Base-by-base conservation (phyloP, 2,888 invertebrate genomes). In the Plutella xylostella region DNA sequence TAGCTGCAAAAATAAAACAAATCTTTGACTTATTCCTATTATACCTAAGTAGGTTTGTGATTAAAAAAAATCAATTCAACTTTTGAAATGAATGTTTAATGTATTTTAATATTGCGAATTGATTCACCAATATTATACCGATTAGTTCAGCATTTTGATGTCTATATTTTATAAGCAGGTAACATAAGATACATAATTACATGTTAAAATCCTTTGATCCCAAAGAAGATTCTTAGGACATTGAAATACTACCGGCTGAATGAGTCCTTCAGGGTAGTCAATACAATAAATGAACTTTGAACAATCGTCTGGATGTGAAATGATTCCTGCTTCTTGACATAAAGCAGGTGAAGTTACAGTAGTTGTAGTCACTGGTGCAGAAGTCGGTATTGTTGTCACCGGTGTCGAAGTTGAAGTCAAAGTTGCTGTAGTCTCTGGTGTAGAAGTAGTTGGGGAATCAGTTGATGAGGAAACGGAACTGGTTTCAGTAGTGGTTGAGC, bases 201-300 rank as follows among this genome's bases (percentile, higher is more conserved):
- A 87, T 9, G 45, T 22, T 1, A 54, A 45, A 4, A 56, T 51
- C 0, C 11, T 43, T 12, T 63, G 54, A 46, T 85, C 77, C 65
- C 83, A 86, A 11, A 55, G 55, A 2, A 80, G 55, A 12, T 57
- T 59, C 0, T 5, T 33, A 0, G 72, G 63, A 20, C 86, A 86
- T 1, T 53, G 39, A 28, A 79, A 73, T 6, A 57, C 49, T 17
- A 56, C 51, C 0, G 65, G 46, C 0, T 49, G 47, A 1, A 67
- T 58, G 1, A 45, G 46, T 0, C 64, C 73, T 2, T 52, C 42
- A 0, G 9, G 44, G 21, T 58, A 51, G 20, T 14, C 45, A 0
- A 65, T 48, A 45, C 86, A 86, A 5, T 71, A 56, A 53, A 75
- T 82, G 58, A 82, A 87, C 0, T 63, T 58, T 0, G 58, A 47